phyloP scores from a whole-genome alignment of 1,140 invertebrate genomes.

The Anastrepha obliqua region DNA sequence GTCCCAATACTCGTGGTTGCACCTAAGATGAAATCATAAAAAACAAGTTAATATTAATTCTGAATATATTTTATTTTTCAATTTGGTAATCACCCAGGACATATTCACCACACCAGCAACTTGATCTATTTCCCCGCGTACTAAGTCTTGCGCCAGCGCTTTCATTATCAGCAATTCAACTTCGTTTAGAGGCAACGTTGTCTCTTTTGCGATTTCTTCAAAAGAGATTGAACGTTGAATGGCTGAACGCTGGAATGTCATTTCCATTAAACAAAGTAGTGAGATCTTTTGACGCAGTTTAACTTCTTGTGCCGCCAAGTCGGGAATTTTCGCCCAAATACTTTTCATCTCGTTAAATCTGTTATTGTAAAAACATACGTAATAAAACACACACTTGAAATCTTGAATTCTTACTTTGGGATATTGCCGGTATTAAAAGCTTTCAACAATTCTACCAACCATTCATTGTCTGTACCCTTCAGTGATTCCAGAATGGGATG shows the following conservation, averaged over 20 bases:
- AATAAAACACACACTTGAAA: background rate
- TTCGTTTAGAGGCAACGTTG: slow-evolving; percentile 86
- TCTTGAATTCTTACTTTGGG: slow-evolving; percentile 72
- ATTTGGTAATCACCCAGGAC: slow-evolving; percentile 79
- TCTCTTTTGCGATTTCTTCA: slow-evolving; percentile 90
- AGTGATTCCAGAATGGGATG: slow-evolving; percentile 95
- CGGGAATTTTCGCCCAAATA: slow-evolving; percentile 88
- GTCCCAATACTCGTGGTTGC: slow-evolving; percentile 92
- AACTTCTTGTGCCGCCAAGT: slow-evolving; percentile 89
- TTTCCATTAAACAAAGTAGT: slow-evolving; percentile 97
- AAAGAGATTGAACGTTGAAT: slow-evolving; percentile 90
- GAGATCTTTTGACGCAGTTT: slow-evolving; percentile 94
- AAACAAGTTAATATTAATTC: background rate
- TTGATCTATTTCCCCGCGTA: slow-evolving; percentile 97
- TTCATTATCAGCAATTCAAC: slow-evolving; percentile 99
- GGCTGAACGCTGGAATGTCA: slow-evolving; percentile 85
- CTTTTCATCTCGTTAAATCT: slow-evolving; percentile 90
- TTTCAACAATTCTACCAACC: slow-evolving; percentile 92
- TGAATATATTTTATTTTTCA: background rate
- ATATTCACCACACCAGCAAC: slow-evolving; percentile 86
- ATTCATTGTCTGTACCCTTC: slow-evolving; percentile 87
- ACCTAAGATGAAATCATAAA: slow-evolving; percentile 75
- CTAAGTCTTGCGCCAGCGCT: slow-evolving; percentile 94
- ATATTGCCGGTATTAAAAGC: slow-evolving; percentile 97
- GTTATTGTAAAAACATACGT: background rate